Evolutionary conservation across 2,113 vertebrate species (phyloP), one percentile per base, ranked within the genome.

Genomic region (Haemorhous mexicanus): DNA sequence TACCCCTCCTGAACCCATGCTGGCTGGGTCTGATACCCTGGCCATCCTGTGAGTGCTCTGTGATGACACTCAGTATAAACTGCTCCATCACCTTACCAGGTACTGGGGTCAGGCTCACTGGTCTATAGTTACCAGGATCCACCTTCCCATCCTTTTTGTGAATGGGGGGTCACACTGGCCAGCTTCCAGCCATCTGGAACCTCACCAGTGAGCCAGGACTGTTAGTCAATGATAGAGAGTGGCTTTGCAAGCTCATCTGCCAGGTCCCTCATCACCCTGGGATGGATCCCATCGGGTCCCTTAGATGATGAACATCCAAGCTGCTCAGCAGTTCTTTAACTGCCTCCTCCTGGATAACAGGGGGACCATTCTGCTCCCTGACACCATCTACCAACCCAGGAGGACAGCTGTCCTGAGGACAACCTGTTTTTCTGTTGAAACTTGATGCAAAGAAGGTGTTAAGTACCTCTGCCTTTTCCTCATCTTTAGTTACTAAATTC

Each of bases 81-180:
- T 61, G 24, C 11, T 70, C 35, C 30, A 35, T n/a, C 0, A n/a
- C 1, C 12, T 33, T n/a, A 1, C 30, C 0, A 0, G 44, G 44
- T 2, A 59, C 15, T 2, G 1, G n/a, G 20, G 4, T 43, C 37
- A 50, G 55, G 46, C 55, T n/a, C 1, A 9, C 55, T 9, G 32
- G 55, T 3, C 32, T 56, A 14, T n/a, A 56, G 6, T 3, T n/a
- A 14, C 55, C 32, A 56, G 32, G 32, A 33, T 22, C 20, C 22
- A 61, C 30, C 55, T 39, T 61, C 24, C 1, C 1, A 5, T 15
- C 18, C 30, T n/a, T 9, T 2, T 30, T 70, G 24, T 30, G 44
- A 2, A 23, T 28, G 55, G 6, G 6, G 12, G 0, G 0, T 35
- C 37, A 61, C 30, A 30, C 0, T 70, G 32, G 24, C 32, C 46